phyloP scores from a whole-genome alignment of 1,140 invertebrate genomes.

The Tribolium castaneum region DNA sequence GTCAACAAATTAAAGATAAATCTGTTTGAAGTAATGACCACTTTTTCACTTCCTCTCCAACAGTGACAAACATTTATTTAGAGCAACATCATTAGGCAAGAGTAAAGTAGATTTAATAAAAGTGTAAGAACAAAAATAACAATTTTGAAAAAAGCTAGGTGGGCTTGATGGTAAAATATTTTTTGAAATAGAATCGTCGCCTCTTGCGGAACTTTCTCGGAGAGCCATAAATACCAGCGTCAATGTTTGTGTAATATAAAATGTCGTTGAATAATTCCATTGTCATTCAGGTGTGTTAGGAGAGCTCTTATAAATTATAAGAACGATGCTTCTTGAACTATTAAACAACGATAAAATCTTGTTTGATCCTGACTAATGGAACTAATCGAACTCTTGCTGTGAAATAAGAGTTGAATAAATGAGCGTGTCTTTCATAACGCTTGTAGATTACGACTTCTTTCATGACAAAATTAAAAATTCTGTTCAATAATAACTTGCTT shows the following conservation, averaged over 20 bases:
- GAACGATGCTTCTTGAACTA: slow-evolving; percentile 26
- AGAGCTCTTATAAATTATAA: slow-evolving; percentile 10
- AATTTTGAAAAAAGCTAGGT: not conserved
- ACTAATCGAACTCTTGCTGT: slow-evolving; percentile 19
- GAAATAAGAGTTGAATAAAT: slow-evolving; percentile 31
- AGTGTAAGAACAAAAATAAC: too few relatives aligned
- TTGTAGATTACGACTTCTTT: slow-evolving; percentile 4
- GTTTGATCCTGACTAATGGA: slow-evolving; percentile 25
- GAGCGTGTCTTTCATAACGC: slow-evolving; percentile 17
- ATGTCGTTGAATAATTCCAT: not conserved
- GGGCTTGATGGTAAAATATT: not conserved
- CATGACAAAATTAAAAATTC: slow-evolving; percentile 17
- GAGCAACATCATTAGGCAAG: not conserved
- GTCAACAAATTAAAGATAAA: not conserved
- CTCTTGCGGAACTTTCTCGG: not conserved
- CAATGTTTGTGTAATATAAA: not conserved
- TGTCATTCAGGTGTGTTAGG: slow-evolving; percentile 21
- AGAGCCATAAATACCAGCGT: slow-evolving; percentile 1
- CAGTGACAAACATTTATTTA: not conserved
- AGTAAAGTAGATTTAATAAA: too few relatives aligned
- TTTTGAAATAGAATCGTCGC: not conserved
- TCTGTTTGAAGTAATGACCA: not conserved
- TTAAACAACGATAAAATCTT: slow-evolving; percentile 26
- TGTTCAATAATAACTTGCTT: slow-evolving; percentile 3
- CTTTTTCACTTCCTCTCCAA: not conserved